Percentiles rank a stretch among this genome's conserved stretches.
Conservation (phyloP, 2,888 invertebrate species). For the Caenorhabditis doughertyi region DNA sequence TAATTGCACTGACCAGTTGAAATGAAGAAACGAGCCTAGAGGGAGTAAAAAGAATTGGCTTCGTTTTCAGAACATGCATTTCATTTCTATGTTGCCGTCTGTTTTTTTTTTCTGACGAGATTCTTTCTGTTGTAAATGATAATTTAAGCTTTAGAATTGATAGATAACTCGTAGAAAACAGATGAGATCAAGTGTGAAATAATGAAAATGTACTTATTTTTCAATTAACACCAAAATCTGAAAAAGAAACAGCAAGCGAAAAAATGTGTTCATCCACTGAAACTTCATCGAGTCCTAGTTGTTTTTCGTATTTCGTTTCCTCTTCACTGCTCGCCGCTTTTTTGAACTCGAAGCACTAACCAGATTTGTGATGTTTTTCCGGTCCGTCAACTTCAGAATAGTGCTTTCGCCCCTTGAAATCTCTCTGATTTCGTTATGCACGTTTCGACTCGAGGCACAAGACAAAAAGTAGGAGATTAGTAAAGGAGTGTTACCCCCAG, state of each 20-base stretch:
- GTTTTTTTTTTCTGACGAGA: neutral
- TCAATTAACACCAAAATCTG: too few species aligned
- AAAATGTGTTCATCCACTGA: neutral
- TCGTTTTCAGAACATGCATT: conserved; percentile 37
- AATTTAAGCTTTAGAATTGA: too few species aligned
- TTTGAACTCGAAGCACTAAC: conserved; percentile 30
- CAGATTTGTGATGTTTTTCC: conserved; percentile 46
- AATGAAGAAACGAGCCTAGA: conserved; percentile 8
- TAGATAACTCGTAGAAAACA: too few species aligned
- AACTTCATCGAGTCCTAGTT: neutral
- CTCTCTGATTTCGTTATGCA: conserved; percentile 2
- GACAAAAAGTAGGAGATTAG: conserved; percentile 23
- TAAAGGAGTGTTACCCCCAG: conserved; percentile 34
- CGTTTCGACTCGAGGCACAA: conserved; percentile 5
- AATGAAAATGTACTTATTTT: too few species aligned
- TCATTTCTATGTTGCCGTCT: neutral
- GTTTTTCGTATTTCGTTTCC: conserved; percentile 19
- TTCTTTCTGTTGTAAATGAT: conserved; percentile 5
- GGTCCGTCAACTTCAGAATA: conserved; percentile 33
- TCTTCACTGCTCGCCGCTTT: neutral
- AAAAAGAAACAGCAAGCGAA: neutral
- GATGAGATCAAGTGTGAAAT: too few species aligned
- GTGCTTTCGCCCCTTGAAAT: conserved; percentile 3
- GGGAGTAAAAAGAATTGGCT: conserved; percentile 35
- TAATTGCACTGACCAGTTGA: conserved; percentile 36